A percentile compares a stretch with the other conserved stretches of the same genome.
phyloP scores from a whole-genome alignment of 2,888 invertebrate species.

The Drosophila melanosoma region DNA sequence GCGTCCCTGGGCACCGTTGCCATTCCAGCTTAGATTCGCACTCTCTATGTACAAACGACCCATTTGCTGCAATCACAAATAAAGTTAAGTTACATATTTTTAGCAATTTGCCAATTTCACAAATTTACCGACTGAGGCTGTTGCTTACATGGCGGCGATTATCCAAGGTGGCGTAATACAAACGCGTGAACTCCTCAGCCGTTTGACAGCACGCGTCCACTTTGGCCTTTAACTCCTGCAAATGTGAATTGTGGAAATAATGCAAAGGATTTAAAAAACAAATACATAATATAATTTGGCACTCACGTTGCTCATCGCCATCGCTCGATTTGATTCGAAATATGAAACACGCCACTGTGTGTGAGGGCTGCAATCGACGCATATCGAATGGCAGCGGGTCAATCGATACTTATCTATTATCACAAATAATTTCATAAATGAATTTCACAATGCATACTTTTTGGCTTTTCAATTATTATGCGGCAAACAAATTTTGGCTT shows the following conservation, averaged over 20 bases:
- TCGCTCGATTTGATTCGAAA: conserved; percentile 20
- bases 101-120: background rate
- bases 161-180: conserved; percentile 95
- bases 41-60: conserved; percentile 93
- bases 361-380: conserved; percentile 10
- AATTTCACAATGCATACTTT: background rate
- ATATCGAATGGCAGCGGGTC: background rate
- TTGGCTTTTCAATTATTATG: background rate
- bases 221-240: conserved; percentile 87
- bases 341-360: background rate
- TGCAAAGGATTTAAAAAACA: background rate
- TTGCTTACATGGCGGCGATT: conserved; percentile 91
- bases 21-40: conserved; percentile 96
- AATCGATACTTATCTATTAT: background rate
- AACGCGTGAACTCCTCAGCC: conserved; percentile 94
- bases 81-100: background rate
- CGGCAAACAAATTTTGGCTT: background rate
- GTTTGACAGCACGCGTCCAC: conserved; percentile 93
- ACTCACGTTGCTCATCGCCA: conserved; percentile 42
- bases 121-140: conserved; percentile 4
- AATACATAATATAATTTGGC: background rate
- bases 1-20: conserved; percentile 92
- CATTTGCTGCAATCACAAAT: conserved; percentile 87
- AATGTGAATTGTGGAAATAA: background rate
- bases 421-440: background rate